phyloP scores from a whole-genome alignment of 2,113 vertebrate genomes.

The Thryonomys swinderianus region DNA sequence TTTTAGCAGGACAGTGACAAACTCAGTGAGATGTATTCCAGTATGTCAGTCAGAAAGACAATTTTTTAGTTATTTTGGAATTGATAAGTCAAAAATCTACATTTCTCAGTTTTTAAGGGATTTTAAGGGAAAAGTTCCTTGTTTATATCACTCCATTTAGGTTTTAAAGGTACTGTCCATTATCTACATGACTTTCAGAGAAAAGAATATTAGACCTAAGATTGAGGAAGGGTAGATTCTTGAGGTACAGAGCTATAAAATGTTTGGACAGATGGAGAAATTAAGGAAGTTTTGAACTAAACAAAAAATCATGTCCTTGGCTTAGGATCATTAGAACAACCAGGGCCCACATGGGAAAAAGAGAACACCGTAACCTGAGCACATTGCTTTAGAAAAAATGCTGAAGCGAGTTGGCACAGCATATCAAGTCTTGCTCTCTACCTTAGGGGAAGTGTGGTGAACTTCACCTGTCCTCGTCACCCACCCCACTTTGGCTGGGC shows the following conservation, averaged over 20 bases:
- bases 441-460: not conserved
- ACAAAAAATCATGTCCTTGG: not conserved
- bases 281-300: not conserved
- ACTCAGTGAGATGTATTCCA: not conserved
- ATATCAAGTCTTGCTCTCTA: not conserved
- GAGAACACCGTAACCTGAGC: not conserved
- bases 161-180: conserved; percentile 34
- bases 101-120: not conserved
- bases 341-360: not conserved
- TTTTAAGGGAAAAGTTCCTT: conserved; percentile 1
- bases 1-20: conserved; percentile 8
- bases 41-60: conserved; percentile 17
- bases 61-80: conserved; percentile 47
- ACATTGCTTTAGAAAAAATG: not conserved
- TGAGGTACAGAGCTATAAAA: conserved; percentile 2
- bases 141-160: not conserved
- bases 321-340: not conserved
- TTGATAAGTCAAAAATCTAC: conserved; percentile 53
- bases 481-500: not conserved
- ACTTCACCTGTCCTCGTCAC: not conserved
- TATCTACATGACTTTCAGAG: conserved; percentile 24
- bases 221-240: not conserved
- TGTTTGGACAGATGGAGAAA: not conserved
- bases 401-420: not conserved
- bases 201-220: not conserved